Evolutionary conservation across 2,888 invertebrate genomes (phyloP), one percentile per base, ranked within the genome.

Genomic region (Trisateles emortualis): DNA sequence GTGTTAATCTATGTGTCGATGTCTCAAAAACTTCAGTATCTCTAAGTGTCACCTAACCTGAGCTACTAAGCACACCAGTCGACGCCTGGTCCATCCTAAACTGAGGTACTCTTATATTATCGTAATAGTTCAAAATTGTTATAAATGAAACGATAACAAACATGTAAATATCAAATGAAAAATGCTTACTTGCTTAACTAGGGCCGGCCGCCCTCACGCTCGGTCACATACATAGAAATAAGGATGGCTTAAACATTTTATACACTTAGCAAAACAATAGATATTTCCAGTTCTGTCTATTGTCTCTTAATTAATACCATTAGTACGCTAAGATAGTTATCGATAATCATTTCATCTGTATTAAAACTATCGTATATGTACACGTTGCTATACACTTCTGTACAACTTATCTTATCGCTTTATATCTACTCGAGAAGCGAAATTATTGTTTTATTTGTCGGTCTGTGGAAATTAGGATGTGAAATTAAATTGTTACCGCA

Each of bases 61-160:
- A 86, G 86, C 84, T 75, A 82, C 83, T 84, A 83, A 84, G 84
- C 86, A 88, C 85, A 90, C 90, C 91, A 92, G 92, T 91, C 92
- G 91, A 90, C 91, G 91, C 90, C 90, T 92, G 91, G 91, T 91
- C 91, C 88, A 89, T 90, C 92, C 88, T 92, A 88, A 91, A 89
- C 90, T 89, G 92, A 92, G 91, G 88, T 92, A 88, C 83, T 84
- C 88, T 85, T 90, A 89, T 88, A 84, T 76, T 89, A 90, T 87
- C 79, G 87, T 90, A 91, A 90, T 92, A 91, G 87, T 90, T 91
- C 75, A 90, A 90, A 71, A 90, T 88, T 88, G 88, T 90, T 91
- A 92, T 86, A 92, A 92, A 92, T 86, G 59, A 92, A 92, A 91
- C 91, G 84, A 85, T 91, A 92, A 92, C 92, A 92, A 88, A 90